These are phyloP conservation scores for Ictalurus punctatus DNA, from an alignment of 2,113 vertebrate species.

Conservation along the genomic window DNA sequence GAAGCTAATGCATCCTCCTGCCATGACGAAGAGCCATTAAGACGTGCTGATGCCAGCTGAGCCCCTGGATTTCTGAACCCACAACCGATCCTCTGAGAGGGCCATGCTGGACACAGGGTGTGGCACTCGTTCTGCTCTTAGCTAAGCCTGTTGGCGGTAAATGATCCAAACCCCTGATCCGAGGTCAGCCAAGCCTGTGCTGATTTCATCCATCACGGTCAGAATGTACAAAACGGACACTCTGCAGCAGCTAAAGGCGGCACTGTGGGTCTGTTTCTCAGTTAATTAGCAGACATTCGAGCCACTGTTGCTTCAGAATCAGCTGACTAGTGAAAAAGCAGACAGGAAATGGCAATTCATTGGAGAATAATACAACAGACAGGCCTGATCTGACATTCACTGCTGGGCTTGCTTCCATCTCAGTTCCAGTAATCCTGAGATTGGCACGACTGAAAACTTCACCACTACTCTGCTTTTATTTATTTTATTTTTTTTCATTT, in stretches of 20 bases:
- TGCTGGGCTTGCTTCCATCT: conserved; percentile 25
- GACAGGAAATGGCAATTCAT: conserved; percentile 43
- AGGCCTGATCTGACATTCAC: conserved; percentile 35
- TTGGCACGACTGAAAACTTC: conserved; percentile 15
- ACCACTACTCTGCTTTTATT: neutral
- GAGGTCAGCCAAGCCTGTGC: neutral
- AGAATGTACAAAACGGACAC: neutral
- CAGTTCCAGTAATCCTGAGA: conserved; percentile 30
- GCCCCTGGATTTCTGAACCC: conserved; percentile 24
- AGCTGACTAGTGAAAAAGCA: conserved; percentile 36
- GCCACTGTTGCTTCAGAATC: conserved; percentile 21
- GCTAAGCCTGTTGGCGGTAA: conserved; percentile 14
- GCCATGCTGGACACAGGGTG: neutral
- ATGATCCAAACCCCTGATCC: neutral
- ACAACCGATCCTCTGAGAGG: conserved; percentile 19
- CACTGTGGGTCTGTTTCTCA: conserved; percentile 8
- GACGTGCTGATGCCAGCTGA: conserved; percentile 38
- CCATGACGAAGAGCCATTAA: conserved; percentile 40
- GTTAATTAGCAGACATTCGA: conserved; percentile 34
- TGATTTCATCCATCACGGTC: neutral
- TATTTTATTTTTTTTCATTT: neutral
- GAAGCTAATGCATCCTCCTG: conserved; percentile 24
- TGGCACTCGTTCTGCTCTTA: neutral
- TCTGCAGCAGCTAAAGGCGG: conserved; percentile 11
- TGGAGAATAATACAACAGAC: conserved; percentile 34